phyloP scores from a whole-genome alignment of 2,888 invertebrate species.

The Unio pictorum region DNA sequence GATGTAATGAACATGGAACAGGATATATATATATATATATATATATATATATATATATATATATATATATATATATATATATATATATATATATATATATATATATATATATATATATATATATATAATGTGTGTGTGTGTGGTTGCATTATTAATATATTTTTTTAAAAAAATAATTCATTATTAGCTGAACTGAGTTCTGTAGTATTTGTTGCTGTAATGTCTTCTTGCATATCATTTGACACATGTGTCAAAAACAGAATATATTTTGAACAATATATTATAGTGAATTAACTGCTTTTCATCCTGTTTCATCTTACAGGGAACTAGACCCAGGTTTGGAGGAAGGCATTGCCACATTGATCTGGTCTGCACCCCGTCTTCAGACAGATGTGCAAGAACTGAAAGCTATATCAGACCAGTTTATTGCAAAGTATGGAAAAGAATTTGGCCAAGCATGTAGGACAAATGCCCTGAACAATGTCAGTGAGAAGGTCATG shows the following conservation, averaged over 20 bases:
- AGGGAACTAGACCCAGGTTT: conserved; percentile 91
- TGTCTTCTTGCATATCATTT: no score
- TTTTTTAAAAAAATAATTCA: no score
- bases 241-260: no score
- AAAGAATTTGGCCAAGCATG: conserved; percentile 90
- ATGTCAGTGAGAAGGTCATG: conserved; percentile 90
- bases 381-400: conserved; percentile 80
- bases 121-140: not conserved
- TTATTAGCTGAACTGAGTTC: no score
- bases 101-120: not conserved
- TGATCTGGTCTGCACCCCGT: conserved; percentile 98
- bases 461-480: conserved; percentile 83
- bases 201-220: no score
- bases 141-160: no score
- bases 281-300: not conserved
- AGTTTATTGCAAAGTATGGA: conserved; percentile 92
- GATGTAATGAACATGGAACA: no score
- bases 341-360: conserved; percentile 93
- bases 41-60: conserved; percentile 2
- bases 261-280: no score
- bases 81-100: conserved; percentile 1
- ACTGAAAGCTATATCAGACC: conserved; percentile 85
- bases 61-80: not conserved
- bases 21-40: not conserved
- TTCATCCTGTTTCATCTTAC: conserved; percentile 27